phyloP scores from a whole-genome alignment of 2,888 invertebrate genomes.

The Bimastos eiseni region DNA sequence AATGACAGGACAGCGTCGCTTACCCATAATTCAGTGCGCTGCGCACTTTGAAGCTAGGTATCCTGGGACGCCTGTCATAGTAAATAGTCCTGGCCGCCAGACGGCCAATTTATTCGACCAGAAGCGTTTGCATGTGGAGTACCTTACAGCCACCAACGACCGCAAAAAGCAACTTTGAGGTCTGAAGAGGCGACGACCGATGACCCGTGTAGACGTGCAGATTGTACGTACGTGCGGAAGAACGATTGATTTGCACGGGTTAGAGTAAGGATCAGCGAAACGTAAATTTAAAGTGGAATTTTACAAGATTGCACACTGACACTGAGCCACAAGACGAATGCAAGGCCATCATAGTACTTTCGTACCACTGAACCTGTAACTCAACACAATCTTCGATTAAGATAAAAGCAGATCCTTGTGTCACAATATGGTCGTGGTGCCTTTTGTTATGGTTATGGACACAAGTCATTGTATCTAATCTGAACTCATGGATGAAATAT shows the following conservation, averaged over 20 bases:
- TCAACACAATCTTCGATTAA: no score
- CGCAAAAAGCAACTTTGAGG: not conserved
- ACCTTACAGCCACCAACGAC: not conserved
- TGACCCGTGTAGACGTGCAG: not conserved
- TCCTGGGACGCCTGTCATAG: not conserved
- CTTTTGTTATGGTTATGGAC: no score
- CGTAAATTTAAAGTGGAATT: not conserved
- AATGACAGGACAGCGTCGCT: not conserved
- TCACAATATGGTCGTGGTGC: no score
- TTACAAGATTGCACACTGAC: no score
- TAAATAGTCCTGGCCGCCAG: slow-evolving; percentile 13
- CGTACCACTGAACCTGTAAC: no score
- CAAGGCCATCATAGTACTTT: no score
- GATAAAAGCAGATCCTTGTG: no score
- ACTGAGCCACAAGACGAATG: no score
- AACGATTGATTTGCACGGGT: not conserved
- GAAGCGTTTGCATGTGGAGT: slow-evolving; percentile 13
- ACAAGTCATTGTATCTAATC: no score
- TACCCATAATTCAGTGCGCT: not conserved
- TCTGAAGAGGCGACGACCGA: not conserved
- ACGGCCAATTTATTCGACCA: slow-evolving; percentile 1
- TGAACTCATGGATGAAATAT: no score
- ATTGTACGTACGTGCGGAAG: not conserved
- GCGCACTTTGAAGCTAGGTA: not conserved
- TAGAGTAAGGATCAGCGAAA: not conserved